Conservation (phyloP, 1,140 invertebrate species). For the Orchesella cincta region DNA sequence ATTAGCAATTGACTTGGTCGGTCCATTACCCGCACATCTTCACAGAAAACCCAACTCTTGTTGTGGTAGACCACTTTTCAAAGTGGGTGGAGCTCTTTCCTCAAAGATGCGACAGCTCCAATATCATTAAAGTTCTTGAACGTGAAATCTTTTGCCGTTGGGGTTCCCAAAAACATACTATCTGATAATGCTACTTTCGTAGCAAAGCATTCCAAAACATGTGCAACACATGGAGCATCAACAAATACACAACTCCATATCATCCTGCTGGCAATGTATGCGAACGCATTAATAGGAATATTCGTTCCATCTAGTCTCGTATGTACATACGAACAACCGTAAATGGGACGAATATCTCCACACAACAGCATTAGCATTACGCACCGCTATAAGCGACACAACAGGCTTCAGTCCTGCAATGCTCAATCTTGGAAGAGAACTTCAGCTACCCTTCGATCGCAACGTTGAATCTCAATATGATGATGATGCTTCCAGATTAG, state of each 20-base stretch:
- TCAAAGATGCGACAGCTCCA: conserved; percentile 24
- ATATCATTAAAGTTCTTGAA: conserved; percentile 42
- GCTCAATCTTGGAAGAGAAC: neutral
- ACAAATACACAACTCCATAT: conserved; percentile 53
- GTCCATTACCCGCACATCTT: conserved; percentile 45
- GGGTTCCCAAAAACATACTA: conserved; percentile 48
- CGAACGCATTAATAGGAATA: conserved; percentile 56
- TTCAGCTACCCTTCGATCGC: neutral
- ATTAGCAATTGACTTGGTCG: conserved; percentile 49
- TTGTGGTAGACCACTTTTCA: conserved; percentile 49
- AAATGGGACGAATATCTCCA: conserved; percentile 54
- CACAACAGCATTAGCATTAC: conserved; percentile 56
- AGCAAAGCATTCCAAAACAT: conserved; percentile 31
- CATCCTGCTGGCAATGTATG: conserved; percentile 56
- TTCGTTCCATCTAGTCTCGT: conserved; percentile 56
- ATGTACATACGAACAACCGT: conserved; percentile 53
- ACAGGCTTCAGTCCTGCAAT: conserved; percentile 55
- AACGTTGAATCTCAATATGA: neutral
- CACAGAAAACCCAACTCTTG: conserved; percentile 45
- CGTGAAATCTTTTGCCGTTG: conserved; percentile 51
- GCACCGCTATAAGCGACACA: conserved; percentile 54
- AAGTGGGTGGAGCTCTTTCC: conserved; percentile 50
- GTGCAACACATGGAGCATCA: conserved; percentile 34
- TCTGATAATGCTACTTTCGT: conserved; percentile 52
- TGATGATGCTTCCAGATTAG: neutral